Conservation (phyloP, 1,140 invertebrate species). For the Zaprionus taronus region DNA sequence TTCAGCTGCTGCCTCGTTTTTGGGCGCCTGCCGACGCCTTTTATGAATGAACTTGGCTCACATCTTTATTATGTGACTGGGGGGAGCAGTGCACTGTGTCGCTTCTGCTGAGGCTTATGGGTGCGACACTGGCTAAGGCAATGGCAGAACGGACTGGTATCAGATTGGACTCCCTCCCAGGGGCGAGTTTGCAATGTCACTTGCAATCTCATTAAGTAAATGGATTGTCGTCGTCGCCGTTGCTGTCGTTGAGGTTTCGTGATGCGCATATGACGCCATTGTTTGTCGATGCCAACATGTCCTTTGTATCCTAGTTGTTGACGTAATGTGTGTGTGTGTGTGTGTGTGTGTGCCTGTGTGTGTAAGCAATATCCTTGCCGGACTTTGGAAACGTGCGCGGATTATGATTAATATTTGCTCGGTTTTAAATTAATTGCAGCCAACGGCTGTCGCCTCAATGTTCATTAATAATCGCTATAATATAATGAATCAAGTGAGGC, state of each 20-base stretch:
- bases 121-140: neutral
- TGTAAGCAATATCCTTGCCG: constrained; percentile 31
- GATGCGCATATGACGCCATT: constrained; percentile 77
- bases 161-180: neutral
- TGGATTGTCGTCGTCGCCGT: constrained; percentile 65
- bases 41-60: constrained; percentile 77
- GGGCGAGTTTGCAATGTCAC: constrained; percentile 66
- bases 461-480: constrained; percentile 40
- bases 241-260: constrained; percentile 57
- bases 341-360: constrained; percentile 1
- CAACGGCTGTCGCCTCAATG: constrained; percentile 28
- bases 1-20: constrained; percentile 27
- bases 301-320: constrained; percentile 21
- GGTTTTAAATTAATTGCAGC: constrained; percentile 76
- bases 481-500: constrained; percentile 11
- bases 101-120: neutral
- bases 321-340: constrained; percentile 9
- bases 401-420: constrained; percentile 78
- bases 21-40: constrained; percentile 56
- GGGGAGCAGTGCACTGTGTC: constrained; percentile 51
- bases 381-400: constrained; percentile 53
- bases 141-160: neutral
- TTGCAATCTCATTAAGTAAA: constrained; percentile 77
- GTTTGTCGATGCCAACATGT: constrained; percentile 34
- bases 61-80: constrained; percentile 53